Base-by-base conservation (phyloP, 2,888 invertebrate species). In the Spilarctia lutea region DNA sequence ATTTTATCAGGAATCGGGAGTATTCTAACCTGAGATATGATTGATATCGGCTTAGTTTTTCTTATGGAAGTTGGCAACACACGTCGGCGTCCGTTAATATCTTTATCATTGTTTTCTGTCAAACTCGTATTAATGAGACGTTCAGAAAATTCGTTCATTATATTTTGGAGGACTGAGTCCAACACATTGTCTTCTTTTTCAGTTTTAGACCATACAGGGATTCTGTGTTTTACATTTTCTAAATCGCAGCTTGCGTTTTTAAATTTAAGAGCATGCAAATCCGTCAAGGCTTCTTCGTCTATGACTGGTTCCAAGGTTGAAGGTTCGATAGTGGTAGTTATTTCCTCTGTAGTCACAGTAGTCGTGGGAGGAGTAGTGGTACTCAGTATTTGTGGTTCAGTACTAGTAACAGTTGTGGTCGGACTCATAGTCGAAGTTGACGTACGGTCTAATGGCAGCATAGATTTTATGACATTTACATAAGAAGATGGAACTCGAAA, bases 1-100 rank as follows among this genome's bases (percentile, higher is more conserved):
- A 93, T 82, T 42, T 87, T 86, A 65, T 93, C 89, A n/a, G 92
- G 89, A 67, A 94, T 90, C 0, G 92, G 93, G 8, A 93, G 88
- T 52, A 94, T 90, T n/a, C 92, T 92, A 76, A 89, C 92, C 72
- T 90, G 92, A 0, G 93, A 90, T 67, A 90, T 79, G 11, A 3
- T 45, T 89, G 89, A 90, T 35, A 89, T 85, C 0, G 91, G 87
- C 74, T 90, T 90, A 0, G 88, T 91, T 67, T 87, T 86, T 67
- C 91, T 85, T 35, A 91, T 65, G 20, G 90, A 80, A 11, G 90
- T 30, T 63, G 30, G 87, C 73, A 90, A 56, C 68, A 89, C 88
- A 70, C 87, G 39, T 30, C 27, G 39, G 20, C 30, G 56, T 70
- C 42, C 63, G 13, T 70, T 60, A 27, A 63, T 11, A 18, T 24